Evolutionary conservation across 2,113 vertebrate genomes (phyloP).

Genomic region (Astur gentilis): DNA sequence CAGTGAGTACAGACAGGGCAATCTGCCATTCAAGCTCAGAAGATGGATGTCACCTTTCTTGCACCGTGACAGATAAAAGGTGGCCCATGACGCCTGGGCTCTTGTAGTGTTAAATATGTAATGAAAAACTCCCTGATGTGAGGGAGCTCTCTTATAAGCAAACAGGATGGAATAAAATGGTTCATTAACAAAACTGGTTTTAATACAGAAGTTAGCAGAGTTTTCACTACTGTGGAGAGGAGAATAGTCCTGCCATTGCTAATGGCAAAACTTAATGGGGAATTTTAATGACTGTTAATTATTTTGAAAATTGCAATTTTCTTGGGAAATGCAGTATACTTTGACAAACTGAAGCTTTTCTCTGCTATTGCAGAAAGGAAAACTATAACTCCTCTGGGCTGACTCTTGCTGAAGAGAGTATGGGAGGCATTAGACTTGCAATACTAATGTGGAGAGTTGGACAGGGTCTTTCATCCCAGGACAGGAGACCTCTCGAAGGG

Average conservation of each 20-base stretch:
- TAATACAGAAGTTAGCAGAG: not conserved
- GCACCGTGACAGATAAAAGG: not conserved
- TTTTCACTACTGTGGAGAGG: not conserved
- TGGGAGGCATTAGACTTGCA: not conserved
- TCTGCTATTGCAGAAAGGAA: not conserved
- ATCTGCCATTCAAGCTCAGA: not conserved
- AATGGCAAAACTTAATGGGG: not conserved
- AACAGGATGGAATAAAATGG: not conserved
- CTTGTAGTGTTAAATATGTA: not conserved
- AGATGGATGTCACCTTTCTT: not conserved
- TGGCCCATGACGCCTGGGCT: not conserved
- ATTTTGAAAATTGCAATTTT: not conserved
- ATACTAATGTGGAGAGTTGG: accelerated
- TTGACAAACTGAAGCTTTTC: not conserved
- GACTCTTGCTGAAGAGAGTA: not conserved
- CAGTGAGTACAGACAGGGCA: not conserved
- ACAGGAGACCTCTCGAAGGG: not conserved
- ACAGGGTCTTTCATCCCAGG: not conserved
- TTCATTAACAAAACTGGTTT: not conserved
- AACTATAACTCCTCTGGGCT: not conserved
- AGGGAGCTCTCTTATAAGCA: not conserved
- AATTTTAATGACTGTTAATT: constrained; percentile 25
- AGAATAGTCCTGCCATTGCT: not conserved
- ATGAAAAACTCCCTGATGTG: not conserved
- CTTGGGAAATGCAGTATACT: not conserved